A percentile compares a stretch with the other conserved stretches of the same genome.
These are phyloP conservation scores for Aphelinus certus DNA, from an alignment of 1,140 invertebrate genomes.

Conservation along the genomic window DNA sequence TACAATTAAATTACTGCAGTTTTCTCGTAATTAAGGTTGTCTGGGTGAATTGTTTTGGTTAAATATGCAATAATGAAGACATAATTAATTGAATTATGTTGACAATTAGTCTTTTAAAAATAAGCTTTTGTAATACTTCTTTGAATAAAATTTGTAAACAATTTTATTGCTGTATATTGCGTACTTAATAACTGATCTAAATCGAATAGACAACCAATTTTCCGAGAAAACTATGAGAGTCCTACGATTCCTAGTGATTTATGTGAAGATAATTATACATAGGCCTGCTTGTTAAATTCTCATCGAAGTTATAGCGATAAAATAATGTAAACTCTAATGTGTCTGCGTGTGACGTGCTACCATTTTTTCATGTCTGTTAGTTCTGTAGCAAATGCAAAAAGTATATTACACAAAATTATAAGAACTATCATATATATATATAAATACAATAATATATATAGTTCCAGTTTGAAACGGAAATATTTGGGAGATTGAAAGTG, in stretches of 20 bases:
- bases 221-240: conserved; percentile 27
- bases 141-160: conserved; percentile 13
- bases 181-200: conserved; percentile 33
- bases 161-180: conserved; percentile 26
- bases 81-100: conserved; percentile 15
- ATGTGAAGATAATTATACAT: background rate
- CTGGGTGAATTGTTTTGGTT: conserved; percentile 29
- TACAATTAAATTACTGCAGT: conserved; percentile 18
- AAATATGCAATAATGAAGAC: conserved; percentile 21
- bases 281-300: conserved; percentile 34
- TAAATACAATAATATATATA: background rate
- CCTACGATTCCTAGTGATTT: conserved; percentile 15
- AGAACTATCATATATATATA: background rate
- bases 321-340: conserved; percentile 27
- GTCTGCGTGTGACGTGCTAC: conserved; percentile 30
- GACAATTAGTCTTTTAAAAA: conserved; percentile 15
- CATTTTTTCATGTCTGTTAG: conserved; percentile 14
- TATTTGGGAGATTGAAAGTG: background rate
- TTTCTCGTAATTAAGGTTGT: conserved; percentile 37
- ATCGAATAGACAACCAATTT: conserved; percentile 31
- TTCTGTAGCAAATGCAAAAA: background rate
- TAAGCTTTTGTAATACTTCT: conserved; percentile 20
- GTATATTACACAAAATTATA: background rate
- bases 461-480: conserved; percentile 13
- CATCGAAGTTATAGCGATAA: conserved; percentile 31